These are phyloP conservation scores for Microplitis manilae DNA, from an alignment of 2,888 invertebrate species.

Conservation along the genomic window DNA sequence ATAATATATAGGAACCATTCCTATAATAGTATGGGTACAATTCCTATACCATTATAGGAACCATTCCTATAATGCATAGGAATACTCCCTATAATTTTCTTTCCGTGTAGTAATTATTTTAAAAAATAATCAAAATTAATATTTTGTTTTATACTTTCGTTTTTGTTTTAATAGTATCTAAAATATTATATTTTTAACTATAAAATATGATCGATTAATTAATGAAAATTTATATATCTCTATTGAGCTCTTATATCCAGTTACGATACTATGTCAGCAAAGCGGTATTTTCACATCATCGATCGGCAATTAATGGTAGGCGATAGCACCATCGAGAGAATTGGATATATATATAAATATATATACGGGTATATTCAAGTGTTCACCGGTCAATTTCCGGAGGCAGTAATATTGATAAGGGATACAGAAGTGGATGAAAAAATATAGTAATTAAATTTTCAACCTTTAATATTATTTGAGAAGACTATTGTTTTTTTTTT, in stretches of 20 bases:
- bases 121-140: too few relatives aligned
- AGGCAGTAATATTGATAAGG: slow-evolving; percentile 1
- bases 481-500: too few relatives aligned
- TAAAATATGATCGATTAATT: neutral
- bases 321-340: slow-evolving; percentile 3
- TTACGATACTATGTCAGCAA: slow-evolving; percentile 2
- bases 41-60: too few relatives aligned
- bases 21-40: too few relatives aligned
- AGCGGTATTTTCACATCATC: neutral
- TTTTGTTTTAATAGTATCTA: neutral
- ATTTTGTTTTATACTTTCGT: too few relatives aligned
- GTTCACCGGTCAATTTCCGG: slow-evolving; percentile 22
- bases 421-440: neutral
- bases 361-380: neutral
- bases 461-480: neutral
- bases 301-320: slow-evolving; percentile 15
- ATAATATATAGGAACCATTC: too few relatives aligned
- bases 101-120: too few relatives aligned
- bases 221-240: slow-evolving; percentile 3
- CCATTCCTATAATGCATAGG: too few relatives aligned
- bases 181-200: too few relatives aligned
- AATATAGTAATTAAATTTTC: neutral
- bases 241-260: slow-evolving; percentile 11
- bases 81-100: too few relatives aligned
- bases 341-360: neutral